phyloP scores from a whole-genome alignment of 2,888 invertebrate genomes.

The Drosophila diplacantha region DNA sequence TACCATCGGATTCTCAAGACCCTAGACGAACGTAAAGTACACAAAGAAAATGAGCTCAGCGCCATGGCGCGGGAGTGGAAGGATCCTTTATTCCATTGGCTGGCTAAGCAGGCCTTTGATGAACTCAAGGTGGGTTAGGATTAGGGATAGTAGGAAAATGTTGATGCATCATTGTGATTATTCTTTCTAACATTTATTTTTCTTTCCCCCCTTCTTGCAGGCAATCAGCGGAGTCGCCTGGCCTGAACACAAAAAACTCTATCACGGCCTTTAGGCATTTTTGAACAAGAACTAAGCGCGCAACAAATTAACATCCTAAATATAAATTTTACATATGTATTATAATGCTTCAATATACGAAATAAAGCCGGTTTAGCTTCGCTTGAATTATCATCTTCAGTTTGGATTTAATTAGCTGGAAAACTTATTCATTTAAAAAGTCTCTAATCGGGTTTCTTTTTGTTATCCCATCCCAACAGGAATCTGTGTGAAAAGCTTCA shows the following conservation, averaged over 20 bases:
- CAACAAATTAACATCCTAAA: neutral
- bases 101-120: constrained; percentile 49
- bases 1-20: constrained; percentile 20
- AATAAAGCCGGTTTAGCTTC: constrained; percentile 21
- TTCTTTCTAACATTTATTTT: neutral
- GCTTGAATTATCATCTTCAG: neutral
- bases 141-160: neutral
- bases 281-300: constrained; percentile 12
- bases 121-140: constrained; percentile 50
- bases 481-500: constrained; percentile 87
- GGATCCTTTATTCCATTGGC: constrained; percentile 52
- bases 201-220: constrained; percentile 40
- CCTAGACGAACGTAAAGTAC: neutral
- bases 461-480: constrained; percentile 79
- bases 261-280: constrained; percentile 6
- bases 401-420: neutral
- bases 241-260: constrained; percentile 44
- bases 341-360: constrained; percentile 5
- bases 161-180: neutral
- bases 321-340: neutral
- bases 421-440: neutral
- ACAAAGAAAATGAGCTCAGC: constrained; percentile 1
- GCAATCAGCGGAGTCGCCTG: constrained; percentile 53
- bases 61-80: constrained; percentile 29
- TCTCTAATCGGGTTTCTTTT: neutral